Evolutionary conservation across 1,140 invertebrate species (phyloP).

Genomic region (Dolichoris vasculosae): DNA sequence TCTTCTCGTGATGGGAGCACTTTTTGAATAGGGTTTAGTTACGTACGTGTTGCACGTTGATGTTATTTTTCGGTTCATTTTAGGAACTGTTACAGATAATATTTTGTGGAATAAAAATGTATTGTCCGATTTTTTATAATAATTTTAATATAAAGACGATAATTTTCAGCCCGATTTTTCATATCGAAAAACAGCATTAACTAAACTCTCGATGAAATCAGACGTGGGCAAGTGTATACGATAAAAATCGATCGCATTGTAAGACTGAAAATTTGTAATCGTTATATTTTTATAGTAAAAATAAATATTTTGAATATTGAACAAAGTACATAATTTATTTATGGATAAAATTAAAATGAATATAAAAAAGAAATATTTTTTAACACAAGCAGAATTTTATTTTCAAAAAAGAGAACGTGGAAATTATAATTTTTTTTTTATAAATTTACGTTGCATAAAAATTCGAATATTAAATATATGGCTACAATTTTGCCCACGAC

Average conservation of each 20-base stretch:
- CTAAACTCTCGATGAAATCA: constrained; percentile 12
- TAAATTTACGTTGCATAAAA: no score
- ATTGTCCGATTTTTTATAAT: no score
- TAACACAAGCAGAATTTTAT: no score
- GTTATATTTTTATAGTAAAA: neutral
- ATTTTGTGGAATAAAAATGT: neutral
- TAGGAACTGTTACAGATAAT: neutral
- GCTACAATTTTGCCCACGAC: neutral
- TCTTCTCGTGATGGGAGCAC: constrained; percentile 43
- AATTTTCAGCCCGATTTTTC: neutral
- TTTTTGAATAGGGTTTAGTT: neutral
- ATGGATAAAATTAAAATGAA: no score
- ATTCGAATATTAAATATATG: no score
- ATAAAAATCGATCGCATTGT: neutral
- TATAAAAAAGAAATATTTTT: no score
- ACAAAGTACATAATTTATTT: no score
- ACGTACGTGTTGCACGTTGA: neutral
- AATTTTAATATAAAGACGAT: neutral
- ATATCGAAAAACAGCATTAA: constrained; percentile 35
- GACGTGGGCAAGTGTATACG: constrained; percentile 1
- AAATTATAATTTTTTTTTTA: no score
- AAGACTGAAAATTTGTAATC: no score
- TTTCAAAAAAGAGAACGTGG: no score
- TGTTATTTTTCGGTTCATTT: constrained; percentile 39
- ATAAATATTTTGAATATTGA: no score